Evolutionary conservation across 1,140 invertebrate species (phyloP), one percentile per base, ranked within the genome.

Genomic region (Brachionus rubens): DNA sequence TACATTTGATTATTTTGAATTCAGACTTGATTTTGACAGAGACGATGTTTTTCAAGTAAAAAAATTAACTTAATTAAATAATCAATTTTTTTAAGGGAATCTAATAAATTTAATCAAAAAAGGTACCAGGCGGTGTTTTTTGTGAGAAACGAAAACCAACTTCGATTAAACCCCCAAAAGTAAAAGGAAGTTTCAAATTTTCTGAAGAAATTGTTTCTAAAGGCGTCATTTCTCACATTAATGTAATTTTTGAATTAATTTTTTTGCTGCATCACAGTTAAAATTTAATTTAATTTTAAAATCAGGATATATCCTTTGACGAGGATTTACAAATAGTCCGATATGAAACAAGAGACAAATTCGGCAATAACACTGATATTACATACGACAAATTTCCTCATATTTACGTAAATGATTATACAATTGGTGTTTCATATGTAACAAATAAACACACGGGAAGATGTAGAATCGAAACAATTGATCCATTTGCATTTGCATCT

Each of bases 331-430:
- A 72, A 48, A 40, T 54, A 24, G 46, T 72, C 9, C 19, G 36
- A 21, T 72, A 72, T 54, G 68, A 50, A 54, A 50, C 50, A 33
- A 72, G 68, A 50, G 36, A 54, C 14, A 4, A 21, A 50, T 54
- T 50, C 33, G 12, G 12, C 9, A 54, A 48, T 14, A 30, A 72
- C 12, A 50, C 19, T 24, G 46, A 50, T 12, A 36, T 72, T 6
- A 70, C 6, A 12, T 48, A 28, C 24, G 68, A 48, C 30, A 50
- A 36, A 54, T 33, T 36, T 54, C 46, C 46, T 36, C 40, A 43
- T 65, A 12, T 65, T 19, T 72, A 50, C 41, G 46, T 72, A 21
- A 48, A 72, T 54, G 68, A 72, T 40, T 72, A 50, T 28, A 30
- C 68, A 19, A 40, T 72, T 48, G 68, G 68, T 9, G 68, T 72